A percentile compares a stretch with the other conserved stretches of the same genome.
phyloP scores from a whole-genome alignment of 2,797 vertebrate species.

The Crax fasciolata region DNA sequence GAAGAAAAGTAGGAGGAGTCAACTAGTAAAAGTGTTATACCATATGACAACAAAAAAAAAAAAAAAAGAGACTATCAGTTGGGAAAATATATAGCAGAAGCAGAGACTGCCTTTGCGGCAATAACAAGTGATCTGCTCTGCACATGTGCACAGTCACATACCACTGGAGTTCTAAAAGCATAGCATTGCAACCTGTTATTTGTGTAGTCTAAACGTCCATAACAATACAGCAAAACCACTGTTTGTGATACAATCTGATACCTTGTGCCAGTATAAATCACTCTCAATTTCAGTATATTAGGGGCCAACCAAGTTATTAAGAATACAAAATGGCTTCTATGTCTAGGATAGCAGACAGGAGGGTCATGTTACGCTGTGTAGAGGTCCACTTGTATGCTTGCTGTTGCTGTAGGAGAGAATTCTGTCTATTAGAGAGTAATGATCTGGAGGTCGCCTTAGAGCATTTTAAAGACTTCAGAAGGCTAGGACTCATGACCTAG shows the following conservation, averaged over 20 bases:
- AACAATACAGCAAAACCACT: neutral
- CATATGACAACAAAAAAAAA: constrained; percentile 52
- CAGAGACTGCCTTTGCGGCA: constrained; percentile 7
- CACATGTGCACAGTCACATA: constrained; percentile 10
- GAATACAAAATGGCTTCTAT: neutral
- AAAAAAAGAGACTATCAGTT: neutral
- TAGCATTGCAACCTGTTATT: constrained; percentile 19
- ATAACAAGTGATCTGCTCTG: constrained; percentile 50
- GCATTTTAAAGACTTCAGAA: neutral
- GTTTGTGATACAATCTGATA: neutral
- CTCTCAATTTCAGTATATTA: neutral
- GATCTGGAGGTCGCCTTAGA: neutral
- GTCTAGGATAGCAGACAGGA: neutral
- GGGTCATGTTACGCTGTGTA: neutral
- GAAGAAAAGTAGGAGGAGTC: constrained; percentile 68
- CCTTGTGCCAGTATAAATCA: neutral
- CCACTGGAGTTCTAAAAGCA: neutral
- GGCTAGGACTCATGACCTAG: neutral
- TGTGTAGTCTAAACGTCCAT: neutral
- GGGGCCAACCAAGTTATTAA: neutral
- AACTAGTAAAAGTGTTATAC: constrained; percentile 67
- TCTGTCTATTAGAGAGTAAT: neutral
- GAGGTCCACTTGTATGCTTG: neutral
- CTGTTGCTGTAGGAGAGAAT: neutral
- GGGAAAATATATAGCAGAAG: constrained; percentile 39